Percentiles rank a stretch among this genome's conserved stretches.
Conservation (phyloP, 2,797 vertebrate species). For the Sebastes dallii region DNA sequence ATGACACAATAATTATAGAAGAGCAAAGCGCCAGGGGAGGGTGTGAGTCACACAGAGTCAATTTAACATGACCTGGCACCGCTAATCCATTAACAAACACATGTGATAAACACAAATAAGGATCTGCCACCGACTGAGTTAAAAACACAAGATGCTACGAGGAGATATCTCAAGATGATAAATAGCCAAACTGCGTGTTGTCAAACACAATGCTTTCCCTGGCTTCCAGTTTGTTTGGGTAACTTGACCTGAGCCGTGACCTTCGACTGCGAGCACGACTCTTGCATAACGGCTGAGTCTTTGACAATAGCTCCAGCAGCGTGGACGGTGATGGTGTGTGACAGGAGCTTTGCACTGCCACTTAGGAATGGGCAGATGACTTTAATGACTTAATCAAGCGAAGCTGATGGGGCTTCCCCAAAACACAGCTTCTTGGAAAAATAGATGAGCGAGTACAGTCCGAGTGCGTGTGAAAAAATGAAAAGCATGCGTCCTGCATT, state of each 20-base stretch:
- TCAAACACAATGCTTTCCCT: constrained; percentile 8
- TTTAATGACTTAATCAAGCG: constrained; percentile 71
- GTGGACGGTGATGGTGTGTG: constrained; percentile 58
- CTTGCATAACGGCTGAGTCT: constrained; percentile 46
- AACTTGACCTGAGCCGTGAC: constrained; percentile 35
- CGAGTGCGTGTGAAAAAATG: constrained; percentile 25
- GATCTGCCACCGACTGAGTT: not conserved
- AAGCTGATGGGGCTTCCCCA: constrained; percentile 45
- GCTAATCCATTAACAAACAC: not conserved
- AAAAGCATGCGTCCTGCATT: constrained; percentile 5
- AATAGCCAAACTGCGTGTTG: not conserved
- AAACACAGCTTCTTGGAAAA: constrained; percentile 56
- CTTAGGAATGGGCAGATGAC: constrained; percentile 47
- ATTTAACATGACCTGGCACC: not conserved
- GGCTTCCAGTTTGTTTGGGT: constrained; percentile 35
- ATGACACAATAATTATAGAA: constrained; percentile 17
- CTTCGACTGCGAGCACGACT: constrained; percentile 28
- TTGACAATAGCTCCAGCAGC: constrained; percentile 50
- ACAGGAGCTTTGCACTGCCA: constrained; percentile 65
- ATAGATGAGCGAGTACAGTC: constrained; percentile 28
- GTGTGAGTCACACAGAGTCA: not conserved
- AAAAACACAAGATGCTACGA: not conserved
- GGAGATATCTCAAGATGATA: not conserved
- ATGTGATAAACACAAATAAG: not conserved
- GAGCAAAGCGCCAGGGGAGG: not conserved